Base-by-base conservation (phyloP, 2,113 vertebrate species). In the Melanotaenia duboulayi region DNA sequence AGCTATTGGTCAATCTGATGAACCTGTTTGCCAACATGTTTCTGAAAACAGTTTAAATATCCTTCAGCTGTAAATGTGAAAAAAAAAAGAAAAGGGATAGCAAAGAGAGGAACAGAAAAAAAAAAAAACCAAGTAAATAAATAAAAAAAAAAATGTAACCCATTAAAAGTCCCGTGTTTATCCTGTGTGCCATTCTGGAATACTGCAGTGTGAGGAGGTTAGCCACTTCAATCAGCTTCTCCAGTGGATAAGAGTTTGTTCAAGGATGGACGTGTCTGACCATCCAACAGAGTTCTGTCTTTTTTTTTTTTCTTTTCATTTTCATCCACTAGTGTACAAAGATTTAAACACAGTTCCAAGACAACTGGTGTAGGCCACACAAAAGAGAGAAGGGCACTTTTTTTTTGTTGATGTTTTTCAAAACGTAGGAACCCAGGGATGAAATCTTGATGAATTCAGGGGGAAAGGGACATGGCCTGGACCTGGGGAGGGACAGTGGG, bases 1-100 rank as follows among this genome's bases (percentile, higher is more conserved):
- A 97, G 94, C 95, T 94, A 91, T 95, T 97, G 95, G 97, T 97
- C 96, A 95, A 95, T 94, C 88, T 93, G 94, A 95, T 92, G 91
- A 95, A 94, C 90, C 91, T 90, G 73, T 90, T 90, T 71, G 89
- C 87, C 77, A 63, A 82, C 85, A 39, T 79, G 74, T 85, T 82
- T 83, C 76, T 90, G 85, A 90, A 87, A 92, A 90, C 73, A 67
- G 76, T 92, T 93, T 91, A 91, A 93, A 93, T 93, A 93, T 92
- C 91, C 94, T 95, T 95, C 95, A 85, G 91, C 92, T 91, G 89
- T 90, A 87, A 89, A 91, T 91, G 90, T 93, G 79, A 88, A 88
- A 92, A 90, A 75, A 64, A 56, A 71, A 74, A 68, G 77, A 50
- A 20, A 12, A 64, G 37, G 39, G 42, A 11, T 58, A 63, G 65